A percentile compares a stretch with the other conserved stretches of the same genome.
Conservation (phyloP, 2,888 invertebrate species). For the Phlogophora meticulosa region DNA sequence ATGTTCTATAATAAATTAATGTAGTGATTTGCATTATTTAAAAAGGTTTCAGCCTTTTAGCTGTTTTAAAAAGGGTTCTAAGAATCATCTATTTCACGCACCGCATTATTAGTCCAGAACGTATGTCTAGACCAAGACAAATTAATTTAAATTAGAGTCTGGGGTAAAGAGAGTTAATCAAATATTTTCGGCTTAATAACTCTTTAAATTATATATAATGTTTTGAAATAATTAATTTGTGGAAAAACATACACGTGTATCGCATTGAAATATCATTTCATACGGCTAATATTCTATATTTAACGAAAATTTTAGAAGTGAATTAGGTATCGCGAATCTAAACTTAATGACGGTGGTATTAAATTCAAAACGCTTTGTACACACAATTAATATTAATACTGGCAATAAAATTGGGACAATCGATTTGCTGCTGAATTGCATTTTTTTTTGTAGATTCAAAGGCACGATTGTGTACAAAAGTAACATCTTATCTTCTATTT, state of each 20-base stretch:
- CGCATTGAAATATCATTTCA: not conserved
- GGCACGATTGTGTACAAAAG: conserved; percentile 18
- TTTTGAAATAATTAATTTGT: conserved; percentile 17
- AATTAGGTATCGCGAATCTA: not conserved
- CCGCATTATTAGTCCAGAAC: conserved; percentile 61
- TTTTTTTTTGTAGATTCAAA: conserved; percentile 20
- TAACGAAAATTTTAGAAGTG: not conserved
- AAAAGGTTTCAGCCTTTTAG: conserved; percentile 39
- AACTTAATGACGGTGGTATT: too few relatives aligned
- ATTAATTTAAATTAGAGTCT: conserved; percentile 62
- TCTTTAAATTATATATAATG: conserved; percentile 34
- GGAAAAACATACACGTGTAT: not conserved
- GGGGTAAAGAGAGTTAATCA: conserved; percentile 59
- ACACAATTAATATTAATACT: not conserved
- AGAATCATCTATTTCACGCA: conserved; percentile 59
- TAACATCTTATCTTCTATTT: conserved; percentile 34
- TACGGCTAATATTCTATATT: not conserved
- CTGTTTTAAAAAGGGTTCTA: conserved; percentile 43
- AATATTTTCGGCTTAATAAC: conserved; percentile 51
- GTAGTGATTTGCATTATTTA: conserved; percentile 44
- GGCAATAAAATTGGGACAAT: not conserved
- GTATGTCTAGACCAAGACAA: conserved; percentile 55
- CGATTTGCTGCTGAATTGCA: not conserved
- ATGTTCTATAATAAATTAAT: conserved; percentile 28
- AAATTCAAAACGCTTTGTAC: too few relatives aligned